Base-by-base conservation (phyloP, 2,888 invertebrate species). In the Thymelicus acteon region DNA sequence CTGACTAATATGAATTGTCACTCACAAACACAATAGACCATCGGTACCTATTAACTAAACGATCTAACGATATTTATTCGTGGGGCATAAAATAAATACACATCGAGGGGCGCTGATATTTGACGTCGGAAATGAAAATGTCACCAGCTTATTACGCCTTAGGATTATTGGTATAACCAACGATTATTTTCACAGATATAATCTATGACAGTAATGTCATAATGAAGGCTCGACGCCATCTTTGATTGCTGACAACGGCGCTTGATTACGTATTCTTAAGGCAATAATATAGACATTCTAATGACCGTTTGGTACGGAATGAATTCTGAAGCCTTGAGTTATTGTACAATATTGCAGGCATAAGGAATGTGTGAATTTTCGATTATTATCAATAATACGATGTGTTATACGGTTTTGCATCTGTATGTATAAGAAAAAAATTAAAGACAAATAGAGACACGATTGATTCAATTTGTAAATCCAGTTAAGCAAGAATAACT, bases 81-180 rank as follows among this genome's bases (percentile, higher is more conserved):
- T 79, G 82, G 84, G 86, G 82, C 78, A 81, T 81, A 78, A 78
- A 79, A 84, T 75, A 84, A 85, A 87, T 85, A 85, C 80, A 82
- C 79, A 76, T 72, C 74, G 79, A 84, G 83, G 85, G 86, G 76
- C 75, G 80, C 75, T 79, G 76, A 82, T 91, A 90, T 91, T 91
- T 92, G 92, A 88, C 83, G 77, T 85, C 82, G 92, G 90, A 93
- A 93, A 93, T 92, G 92, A 93, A 93, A 91, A 90, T 88, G 92
- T 93, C 93, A 89, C 85, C 85, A 85, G 79, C 84, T 88, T 90
- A 91, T 89, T 91, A 90, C 86, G 84, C 79, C 74, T 75, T 66
- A 76, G 80, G 86, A 91, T 91, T 92, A 92, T 92, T 92, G 90
- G 89, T 92, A 91, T 86, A 86, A 76, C 76, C 74, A 73, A 76